Base-by-base conservation (phyloP, 2,888 invertebrate genomes). In the Phalangium opilio region DNA sequence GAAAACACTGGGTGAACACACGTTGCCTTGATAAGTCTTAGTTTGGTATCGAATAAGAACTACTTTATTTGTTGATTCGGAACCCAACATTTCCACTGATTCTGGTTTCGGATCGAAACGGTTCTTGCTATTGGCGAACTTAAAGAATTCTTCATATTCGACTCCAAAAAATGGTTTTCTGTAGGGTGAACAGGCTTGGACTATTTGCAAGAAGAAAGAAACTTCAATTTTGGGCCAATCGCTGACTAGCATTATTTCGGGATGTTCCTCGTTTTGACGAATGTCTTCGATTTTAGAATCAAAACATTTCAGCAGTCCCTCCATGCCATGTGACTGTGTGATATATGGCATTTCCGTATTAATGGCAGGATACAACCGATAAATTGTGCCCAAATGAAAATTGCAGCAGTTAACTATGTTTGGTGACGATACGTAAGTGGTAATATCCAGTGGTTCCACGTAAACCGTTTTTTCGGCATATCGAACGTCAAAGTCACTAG, bases 191-290 rank as follows among this genome's bases (percentile, higher is more conserved):
- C 7, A 3, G 5, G 5, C 4, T 7, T 7, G 5, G 27, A 27
- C 27, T 7, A 8, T 27, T n/a, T n/a, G n/a, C n/a, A n/a, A n/a
- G n/a, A n/a, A n/a, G n/a, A n/a, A n/a, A n/a, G n/a, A n/a, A 18
- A 27, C 32, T 27, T 32, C 33, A n/a, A 43, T 14, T 17, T 32
- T 21, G 2, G 43, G 43, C 43, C 43, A 43, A 43, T 43, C 43
- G 2, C 3, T 32, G 17, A 43, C 43, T 17, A 17, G 27, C 33
- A 27, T 3, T 5, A 43, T 43, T 43, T n/a, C n/a, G n/a, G n/a
- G n/a, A n/a, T n/a, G n/a, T n/a, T n/a, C n/a, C n/a, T n/a, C n/a
- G n/a, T 33, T 27, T 19, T 32, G 18, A 33, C 17, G 10, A 3
- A 12, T 17, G 10, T 33, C 17, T n/a, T n/a, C n/a, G n/a, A n/a